phyloP scores from a whole-genome alignment of 2,113 vertebrate genomes.

The Corythornis madagascariensis region DNA sequence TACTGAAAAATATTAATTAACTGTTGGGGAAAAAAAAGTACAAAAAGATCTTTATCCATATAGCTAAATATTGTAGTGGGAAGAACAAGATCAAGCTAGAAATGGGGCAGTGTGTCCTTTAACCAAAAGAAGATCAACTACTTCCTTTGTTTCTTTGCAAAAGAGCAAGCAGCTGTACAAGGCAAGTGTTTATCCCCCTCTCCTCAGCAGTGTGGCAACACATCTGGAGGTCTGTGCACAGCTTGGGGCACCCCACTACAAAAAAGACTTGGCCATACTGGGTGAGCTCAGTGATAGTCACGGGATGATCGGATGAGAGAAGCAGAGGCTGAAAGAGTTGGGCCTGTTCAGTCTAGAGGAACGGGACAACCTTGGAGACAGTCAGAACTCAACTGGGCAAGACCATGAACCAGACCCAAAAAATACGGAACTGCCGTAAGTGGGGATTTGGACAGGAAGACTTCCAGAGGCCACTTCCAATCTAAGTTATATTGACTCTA shows the following conservation, averaged over 20 bases:
- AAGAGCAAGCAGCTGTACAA: rapidly evolving
- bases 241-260: not conserved
- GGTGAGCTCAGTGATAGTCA: not conserved
- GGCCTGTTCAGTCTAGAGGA: not conserved
- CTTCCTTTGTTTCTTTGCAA: not conserved
- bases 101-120: not conserved
- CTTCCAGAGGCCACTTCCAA: not conserved
- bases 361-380: not conserved
- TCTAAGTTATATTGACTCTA: rapidly evolving
- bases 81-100: not conserved
- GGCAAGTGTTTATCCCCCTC: not conserved
- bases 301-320: not conserved
- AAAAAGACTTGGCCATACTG: not conserved
- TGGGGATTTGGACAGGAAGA: not conserved
- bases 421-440: not conserved
- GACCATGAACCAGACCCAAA: not conserved
- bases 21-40: not conserved
- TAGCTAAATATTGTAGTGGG: not conserved
- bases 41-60: not conserved
- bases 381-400: not conserved
- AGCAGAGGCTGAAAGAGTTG: not conserved
- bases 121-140: not conserved
- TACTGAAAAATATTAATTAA: not conserved
- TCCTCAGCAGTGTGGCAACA: not conserved
- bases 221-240: not conserved